These are phyloP conservation scores for Antheraea mylitta DNA, from an alignment of 1,140 invertebrate species.

Conservation along the genomic window DNA sequence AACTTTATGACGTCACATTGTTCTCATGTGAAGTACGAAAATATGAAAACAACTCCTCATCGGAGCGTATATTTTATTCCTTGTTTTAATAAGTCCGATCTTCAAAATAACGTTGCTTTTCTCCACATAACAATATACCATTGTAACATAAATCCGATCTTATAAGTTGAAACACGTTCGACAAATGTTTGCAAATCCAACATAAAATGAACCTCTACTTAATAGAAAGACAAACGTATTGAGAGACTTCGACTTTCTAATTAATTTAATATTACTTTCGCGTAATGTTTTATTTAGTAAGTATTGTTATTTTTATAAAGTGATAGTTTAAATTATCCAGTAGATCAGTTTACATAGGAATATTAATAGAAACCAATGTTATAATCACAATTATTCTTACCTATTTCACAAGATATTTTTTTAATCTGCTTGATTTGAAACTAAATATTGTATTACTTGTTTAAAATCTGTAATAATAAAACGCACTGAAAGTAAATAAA, in stretches of 20 bases:
- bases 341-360: too few relatives aligned
- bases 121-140: constrained; percentile 29
- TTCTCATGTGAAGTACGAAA: neutral
- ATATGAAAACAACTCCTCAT: neutral
- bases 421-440: too few relatives aligned
- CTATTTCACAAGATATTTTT: too few relatives aligned
- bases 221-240: constrained; percentile 58
- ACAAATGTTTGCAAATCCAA: constrained; percentile 57
- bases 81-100: neutral
- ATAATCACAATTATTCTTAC: too few relatives aligned
- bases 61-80: neutral
- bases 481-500: too few relatives aligned
- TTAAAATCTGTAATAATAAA: too few relatives aligned
- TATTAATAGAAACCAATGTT: too few relatives aligned
- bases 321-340: neutral
- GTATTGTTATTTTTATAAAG: neutral
- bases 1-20: too few relatives aligned
- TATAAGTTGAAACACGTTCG: constrained; percentile 61
- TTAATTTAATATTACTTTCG: constrained; percentile 21
- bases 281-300: neutral
- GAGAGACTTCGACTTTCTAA: constrained; percentile 44
- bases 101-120: constrained; percentile 24
- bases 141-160: constrained; percentile 54
- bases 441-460: too few relatives aligned
- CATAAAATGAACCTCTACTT: constrained; percentile 41